Percentiles rank a stretch among this genome's conserved stretches.
These are phyloP conservation scores for Lasiommata megera DNA, from an alignment of 2,888 invertebrate genomes.

Conservation along the genomic window DNA sequence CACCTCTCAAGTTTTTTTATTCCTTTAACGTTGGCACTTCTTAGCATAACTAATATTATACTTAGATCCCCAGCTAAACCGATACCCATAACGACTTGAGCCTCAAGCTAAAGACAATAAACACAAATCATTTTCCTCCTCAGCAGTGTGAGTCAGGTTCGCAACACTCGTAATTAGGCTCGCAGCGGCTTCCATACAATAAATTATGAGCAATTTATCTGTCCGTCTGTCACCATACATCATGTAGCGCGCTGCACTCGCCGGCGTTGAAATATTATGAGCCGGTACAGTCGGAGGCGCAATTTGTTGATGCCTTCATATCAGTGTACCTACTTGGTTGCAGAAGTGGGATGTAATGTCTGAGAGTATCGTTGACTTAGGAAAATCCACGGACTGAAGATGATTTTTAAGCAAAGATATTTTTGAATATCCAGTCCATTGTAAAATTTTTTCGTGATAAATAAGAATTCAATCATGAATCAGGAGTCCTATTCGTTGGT, in stretches of 20 bases:
- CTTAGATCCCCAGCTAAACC: not conserved
- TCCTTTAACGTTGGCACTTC: too few relatives aligned
- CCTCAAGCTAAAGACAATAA: slow-evolving; percentile 32
- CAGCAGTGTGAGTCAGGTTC: slow-evolving; percentile 44
- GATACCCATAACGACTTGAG: slow-evolving; percentile 17
- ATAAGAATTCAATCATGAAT: too few relatives aligned
- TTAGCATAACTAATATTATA: not conserved
- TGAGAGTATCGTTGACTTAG: too few relatives aligned
- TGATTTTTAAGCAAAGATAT: too few relatives aligned
- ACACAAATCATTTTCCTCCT: slow-evolving; percentile 41
- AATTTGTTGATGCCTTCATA: slow-evolving; percentile 51
- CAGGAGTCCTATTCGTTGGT: too few relatives aligned
- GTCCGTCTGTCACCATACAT: slow-evolving; percentile 77
- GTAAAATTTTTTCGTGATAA: too few relatives aligned
- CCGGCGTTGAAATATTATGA: slow-evolving; percentile 73
- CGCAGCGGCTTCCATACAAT: slow-evolving; percentile 65
- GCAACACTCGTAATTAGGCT: slow-evolving; percentile 66
- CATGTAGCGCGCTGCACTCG: slow-evolving; percentile 61
- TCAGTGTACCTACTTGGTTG: slow-evolving; percentile 6
- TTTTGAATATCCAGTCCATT: too few relatives aligned
- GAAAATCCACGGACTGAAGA: too few relatives aligned
- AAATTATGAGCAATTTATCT: slow-evolving; percentile 80
- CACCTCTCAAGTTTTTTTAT: too few relatives aligned
- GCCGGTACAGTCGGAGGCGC: slow-evolving; percentile 47
- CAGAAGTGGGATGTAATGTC: not conserved